A percentile compares a stretch with the other conserved stretches of the same genome.
Conservation (phyloP, 2,888 invertebrate species). For the Phrixothrix hirtus region DNA sequence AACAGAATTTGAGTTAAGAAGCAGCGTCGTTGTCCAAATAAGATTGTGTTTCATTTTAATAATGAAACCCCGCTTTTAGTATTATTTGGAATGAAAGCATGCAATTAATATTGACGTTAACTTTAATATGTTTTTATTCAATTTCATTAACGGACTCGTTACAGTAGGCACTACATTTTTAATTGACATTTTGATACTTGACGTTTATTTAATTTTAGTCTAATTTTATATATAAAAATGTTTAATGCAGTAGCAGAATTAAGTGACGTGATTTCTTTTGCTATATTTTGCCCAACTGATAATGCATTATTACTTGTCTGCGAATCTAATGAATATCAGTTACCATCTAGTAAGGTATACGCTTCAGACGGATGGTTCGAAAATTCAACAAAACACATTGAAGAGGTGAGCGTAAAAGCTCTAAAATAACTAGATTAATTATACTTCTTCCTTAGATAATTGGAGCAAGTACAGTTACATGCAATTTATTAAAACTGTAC, state of each 20-base stretch:
- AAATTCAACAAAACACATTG: conserved; percentile 40
- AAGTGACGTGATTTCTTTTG: conserved; percentile 43
- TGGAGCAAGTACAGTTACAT: not conserved
- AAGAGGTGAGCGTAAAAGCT: conserved; percentile 40
- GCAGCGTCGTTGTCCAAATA: too few species aligned
- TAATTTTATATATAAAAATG: conserved; percentile 10
- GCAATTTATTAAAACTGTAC: conserved; percentile 40
- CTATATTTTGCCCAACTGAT: conserved; percentile 43
- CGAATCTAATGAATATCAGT: conserved; percentile 46
- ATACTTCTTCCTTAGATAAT: conserved; percentile 8
- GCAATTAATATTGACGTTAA: too few species aligned
- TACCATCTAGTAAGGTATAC: conserved; percentile 44
- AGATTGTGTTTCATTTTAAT: too few species aligned
- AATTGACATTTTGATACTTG: not conserved
- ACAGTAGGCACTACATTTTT: too few species aligned
- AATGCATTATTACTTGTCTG: conserved; percentile 43
- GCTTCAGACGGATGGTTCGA: conserved; percentile 40
- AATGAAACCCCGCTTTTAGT: too few species aligned
- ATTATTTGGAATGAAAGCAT: too few species aligned
- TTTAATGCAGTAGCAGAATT: conserved; percentile 30
- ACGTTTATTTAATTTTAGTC: not conserved
- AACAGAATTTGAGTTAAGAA: too few species aligned
- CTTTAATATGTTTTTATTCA: too few species aligned
- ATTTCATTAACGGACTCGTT: too few species aligned
- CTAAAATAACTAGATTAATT: not conserved